Base-by-base conservation (phyloP, 2,888 invertebrate genomes). In the Drosophila multiciliata region DNA sequence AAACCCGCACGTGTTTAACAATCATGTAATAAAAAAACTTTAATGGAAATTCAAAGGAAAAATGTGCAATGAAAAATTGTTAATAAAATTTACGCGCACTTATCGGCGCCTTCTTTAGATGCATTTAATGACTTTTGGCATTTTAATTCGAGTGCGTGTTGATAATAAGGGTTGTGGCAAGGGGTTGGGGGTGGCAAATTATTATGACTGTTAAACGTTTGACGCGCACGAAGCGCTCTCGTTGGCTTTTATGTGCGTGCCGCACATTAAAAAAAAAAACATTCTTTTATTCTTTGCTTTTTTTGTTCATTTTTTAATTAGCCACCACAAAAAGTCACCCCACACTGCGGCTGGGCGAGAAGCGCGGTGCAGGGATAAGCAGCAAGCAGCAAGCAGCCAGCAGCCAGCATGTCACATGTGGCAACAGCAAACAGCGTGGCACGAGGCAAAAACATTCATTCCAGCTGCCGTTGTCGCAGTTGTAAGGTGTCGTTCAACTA, bases 371-470 rank as follows among this genome's bases (percentile, higher is more conserved):
- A 15, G 52, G 33, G 9, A 54, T 68, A 40, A 57, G 23, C 4
- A 54, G 50, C 40, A 80, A 71, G 54, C 65, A 73, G 75, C 63
- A 80, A 71, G 54, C 65, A 73, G 75, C 60, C 78, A 81, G 75
- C 74, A 75, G 78, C 78, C 83, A 86, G 86, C 84, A 76, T 83
- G 73, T 65, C 69, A 80, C 89, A 87, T 87, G 89, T 85, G 85
- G 73, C 79, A 71, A 72, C 76, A 69, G 63, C 66, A 53, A 69
- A 66, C 73, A 67, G 66, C 64, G 58, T 59, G 75, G 73, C 76
- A 79, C 76, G 73, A 48, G 80, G 74, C 81, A 73, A 62, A 66
- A 69, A 66, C 67, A 62, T 60, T 53, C n/a, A 57, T 42, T 42
- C 64, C 80, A 70, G 79, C 75, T 79, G 78, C 53, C 66, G 55